Evolutionary conservation across 2,888 invertebrate species (phyloP).

Genomic region (Mycalesis mineus): DNA sequence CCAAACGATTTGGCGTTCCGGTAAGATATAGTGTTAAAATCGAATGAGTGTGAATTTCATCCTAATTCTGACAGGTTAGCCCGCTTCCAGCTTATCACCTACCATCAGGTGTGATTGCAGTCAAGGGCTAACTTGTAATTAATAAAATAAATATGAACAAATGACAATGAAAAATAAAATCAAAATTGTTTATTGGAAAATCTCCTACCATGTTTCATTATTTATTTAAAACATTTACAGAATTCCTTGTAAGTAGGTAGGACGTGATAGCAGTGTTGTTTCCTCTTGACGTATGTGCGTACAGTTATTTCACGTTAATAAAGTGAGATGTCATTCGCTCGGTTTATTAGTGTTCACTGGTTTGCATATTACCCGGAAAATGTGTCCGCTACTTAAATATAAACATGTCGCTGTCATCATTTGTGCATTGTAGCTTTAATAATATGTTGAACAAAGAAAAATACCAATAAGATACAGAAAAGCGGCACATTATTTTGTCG

Average conservation of each 20-base stretch:
- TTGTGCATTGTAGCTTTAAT: neutral
- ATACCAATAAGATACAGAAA: too few relatives aligned
- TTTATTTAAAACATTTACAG: conserved; percentile 6
- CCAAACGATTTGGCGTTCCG: neutral
- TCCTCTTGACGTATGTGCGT: conserved; percentile 44
- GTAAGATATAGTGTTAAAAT: neutral
- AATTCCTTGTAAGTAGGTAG: conserved; percentile 2
- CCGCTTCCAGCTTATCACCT: too few relatives aligned
- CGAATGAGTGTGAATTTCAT: too few relatives aligned
- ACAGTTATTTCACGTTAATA: conserved; percentile 25
- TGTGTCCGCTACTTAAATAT: conserved; percentile 2
- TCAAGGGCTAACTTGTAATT: too few relatives aligned
- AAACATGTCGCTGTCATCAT: neutral
- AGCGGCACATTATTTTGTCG: too few relatives aligned
- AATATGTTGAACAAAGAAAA: too few relatives aligned
- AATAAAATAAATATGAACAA: too few relatives aligned
- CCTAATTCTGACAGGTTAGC: too few relatives aligned
- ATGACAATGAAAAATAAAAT: too few relatives aligned
- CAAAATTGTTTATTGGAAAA: too few relatives aligned
- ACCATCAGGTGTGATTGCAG: too few relatives aligned
- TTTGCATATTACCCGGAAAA: conserved; percentile 8
- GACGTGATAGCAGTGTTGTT: conserved; percentile 26
- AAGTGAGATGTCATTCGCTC: conserved; percentile 14
- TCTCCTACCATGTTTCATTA: too few relatives aligned
- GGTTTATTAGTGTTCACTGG: neutral